Conservation (phyloP, 2,113 vertebrate species). For the Spermophilus dauricus region DNA sequence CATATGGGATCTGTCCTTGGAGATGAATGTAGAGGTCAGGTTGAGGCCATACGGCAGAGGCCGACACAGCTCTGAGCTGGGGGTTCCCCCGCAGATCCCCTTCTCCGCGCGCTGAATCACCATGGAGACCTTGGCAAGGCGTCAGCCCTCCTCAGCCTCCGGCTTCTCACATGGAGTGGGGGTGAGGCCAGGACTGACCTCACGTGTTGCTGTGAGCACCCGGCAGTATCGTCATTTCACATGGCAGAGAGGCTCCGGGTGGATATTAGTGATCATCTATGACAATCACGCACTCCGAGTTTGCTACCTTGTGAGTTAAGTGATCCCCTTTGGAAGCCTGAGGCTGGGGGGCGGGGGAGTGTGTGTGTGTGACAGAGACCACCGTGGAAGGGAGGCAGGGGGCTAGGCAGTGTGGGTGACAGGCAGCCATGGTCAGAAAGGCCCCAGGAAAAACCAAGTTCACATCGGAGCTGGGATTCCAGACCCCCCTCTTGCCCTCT, state of each 20-base stretch:
- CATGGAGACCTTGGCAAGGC: too few species aligned
- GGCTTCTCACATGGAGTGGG: neutral
- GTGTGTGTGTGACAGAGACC: neutral
- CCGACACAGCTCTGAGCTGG: neutral
- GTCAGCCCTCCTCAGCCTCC: neutral
- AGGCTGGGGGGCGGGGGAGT: too few species aligned
- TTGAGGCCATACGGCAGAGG: rapidly evolving
- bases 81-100: neutral
- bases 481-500: rapidly evolving
- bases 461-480: neutral
- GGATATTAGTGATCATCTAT: rapidly evolving
- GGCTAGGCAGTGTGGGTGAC: neutral
- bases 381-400: rapidly evolving
- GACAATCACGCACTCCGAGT: rapidly evolving
- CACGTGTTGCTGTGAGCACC: rapidly evolving
- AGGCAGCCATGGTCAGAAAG: neutral
- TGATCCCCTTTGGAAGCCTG: neutral
- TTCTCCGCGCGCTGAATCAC: rapidly evolving
- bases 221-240: rapidly evolving
- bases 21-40: neutral
- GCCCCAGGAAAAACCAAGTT: rapidly evolving
- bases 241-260: rapidly evolving
- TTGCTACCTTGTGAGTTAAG: neutral
- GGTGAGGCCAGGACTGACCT: neutral
- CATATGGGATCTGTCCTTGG: neutral